phyloP scores from a whole-genome alignment of 1,140 invertebrate species.

The Drosophila quadrilineata region DNA sequence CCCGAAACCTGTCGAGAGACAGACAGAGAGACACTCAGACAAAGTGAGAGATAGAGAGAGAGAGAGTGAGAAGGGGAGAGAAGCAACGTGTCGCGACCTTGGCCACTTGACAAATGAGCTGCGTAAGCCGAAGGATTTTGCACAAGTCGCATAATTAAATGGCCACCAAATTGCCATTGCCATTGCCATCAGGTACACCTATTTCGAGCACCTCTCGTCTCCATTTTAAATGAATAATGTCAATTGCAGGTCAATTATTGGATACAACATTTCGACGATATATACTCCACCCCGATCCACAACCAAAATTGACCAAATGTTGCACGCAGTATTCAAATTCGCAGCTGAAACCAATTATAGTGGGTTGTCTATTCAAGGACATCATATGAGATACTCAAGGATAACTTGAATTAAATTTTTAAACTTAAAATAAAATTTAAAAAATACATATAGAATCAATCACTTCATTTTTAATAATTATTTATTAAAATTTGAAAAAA shows the following conservation, averaged over 20 bases:
- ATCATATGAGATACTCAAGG: no score
- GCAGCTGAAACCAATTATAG: no score
- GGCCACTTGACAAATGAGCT: constrained; percentile 52
- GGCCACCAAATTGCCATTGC: constrained; percentile 38
- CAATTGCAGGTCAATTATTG: constrained; percentile 33
- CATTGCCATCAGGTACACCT: background rate
- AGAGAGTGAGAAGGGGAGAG: no score
- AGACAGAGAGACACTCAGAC: no score
- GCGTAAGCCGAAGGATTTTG: constrained; percentile 57
- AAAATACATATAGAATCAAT: no score
- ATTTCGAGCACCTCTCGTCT: background rate
- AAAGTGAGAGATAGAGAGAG: no score
- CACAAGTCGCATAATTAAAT: constrained; percentile 60
- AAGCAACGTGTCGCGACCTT: constrained; percentile 62
- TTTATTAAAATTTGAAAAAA: no score
- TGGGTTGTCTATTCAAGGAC: no score
- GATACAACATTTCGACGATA: constrained; percentile 18
- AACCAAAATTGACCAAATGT: constrained; percentile 12
- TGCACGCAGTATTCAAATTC: constrained; percentile 8
- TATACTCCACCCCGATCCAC: no score
- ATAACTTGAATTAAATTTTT: no score
- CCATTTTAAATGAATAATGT: constrained; percentile 23
- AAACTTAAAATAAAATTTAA: no score
- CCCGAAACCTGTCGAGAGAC: background rate
- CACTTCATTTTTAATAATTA: no score